Percentiles rank a stretch among this genome's conserved stretches.
Conservation (phyloP, 1,140 invertebrate genomes). For the Paraescarpia echinospica region DNA sequence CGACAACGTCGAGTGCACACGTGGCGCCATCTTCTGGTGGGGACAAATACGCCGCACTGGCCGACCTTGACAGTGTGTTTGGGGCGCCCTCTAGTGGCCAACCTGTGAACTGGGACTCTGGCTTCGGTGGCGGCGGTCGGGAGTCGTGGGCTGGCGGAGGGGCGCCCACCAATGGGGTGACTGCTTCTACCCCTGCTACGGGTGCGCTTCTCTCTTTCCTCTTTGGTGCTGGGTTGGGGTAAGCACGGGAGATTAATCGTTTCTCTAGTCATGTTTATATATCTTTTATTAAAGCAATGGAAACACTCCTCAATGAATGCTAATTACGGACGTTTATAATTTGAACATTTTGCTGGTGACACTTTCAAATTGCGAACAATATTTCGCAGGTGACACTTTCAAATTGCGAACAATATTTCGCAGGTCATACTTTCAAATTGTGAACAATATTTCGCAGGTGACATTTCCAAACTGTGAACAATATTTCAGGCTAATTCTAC, state of each 20-base stretch:
- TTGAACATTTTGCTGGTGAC: too few relatives aligned
- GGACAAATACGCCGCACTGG: conserved; percentile 47
- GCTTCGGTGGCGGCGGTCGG: conserved; percentile 8
- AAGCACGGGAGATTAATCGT: background rate
- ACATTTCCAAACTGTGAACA: too few relatives aligned
- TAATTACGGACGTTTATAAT: too few relatives aligned
- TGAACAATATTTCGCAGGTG: too few relatives aligned
- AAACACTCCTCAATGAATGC: too few relatives aligned
- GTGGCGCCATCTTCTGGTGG: conserved; percentile 15
- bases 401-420: too few relatives aligned
- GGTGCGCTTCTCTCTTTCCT: background rate
- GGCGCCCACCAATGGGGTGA: background rate
- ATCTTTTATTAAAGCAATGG: too few relatives aligned
- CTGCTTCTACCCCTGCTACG: background rate
- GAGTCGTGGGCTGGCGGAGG: background rate
- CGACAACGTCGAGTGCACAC: background rate
- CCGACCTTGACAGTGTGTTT: conserved; percentile 41
- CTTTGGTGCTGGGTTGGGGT: background rate
- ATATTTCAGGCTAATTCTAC: too few relatives aligned
- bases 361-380: too few relatives aligned
- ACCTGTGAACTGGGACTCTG: conserved; percentile 18
- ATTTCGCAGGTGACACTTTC: too few relatives aligned
- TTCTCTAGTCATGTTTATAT: too few relatives aligned
- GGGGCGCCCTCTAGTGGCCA: background rate
- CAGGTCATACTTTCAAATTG: too few relatives aligned